A percentile compares a stretch with the other conserved stretches of the same genome.
Conservation (phyloP, 2,113 vertebrate species). For the Corynorhinus townsendii region DNA sequence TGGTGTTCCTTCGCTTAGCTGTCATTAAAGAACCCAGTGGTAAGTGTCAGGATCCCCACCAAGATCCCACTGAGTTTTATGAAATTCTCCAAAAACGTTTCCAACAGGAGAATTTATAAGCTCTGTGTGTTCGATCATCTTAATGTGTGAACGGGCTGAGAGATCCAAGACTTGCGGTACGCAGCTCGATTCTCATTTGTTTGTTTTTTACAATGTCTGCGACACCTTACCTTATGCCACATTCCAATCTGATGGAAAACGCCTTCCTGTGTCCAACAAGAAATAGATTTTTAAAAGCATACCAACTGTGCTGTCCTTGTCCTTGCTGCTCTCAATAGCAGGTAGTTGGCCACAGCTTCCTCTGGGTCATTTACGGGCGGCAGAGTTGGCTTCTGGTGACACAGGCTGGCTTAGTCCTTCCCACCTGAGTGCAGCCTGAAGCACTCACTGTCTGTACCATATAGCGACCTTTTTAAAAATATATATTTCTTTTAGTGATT, state of each 20-base stretch:
- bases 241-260: slow-evolving; percentile 59
- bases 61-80: slow-evolving; percentile 44
- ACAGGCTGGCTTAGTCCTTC: background rate
- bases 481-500: too few species aligned
- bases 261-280: slow-evolving; percentile 68
- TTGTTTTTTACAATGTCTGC: slow-evolving; percentile 62
- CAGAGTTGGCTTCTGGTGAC: background rate
- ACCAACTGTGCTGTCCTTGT: slow-evolving; percentile 51
- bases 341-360: slow-evolving; percentile 29
- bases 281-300: slow-evolving; percentile 59
- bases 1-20: slow-evolving; percentile 58
- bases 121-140: slow-evolving; percentile 38
- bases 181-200: slow-evolving; percentile 38
- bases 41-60: slow-evolving; percentile 55
- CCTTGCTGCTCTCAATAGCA: slow-evolving; percentile 50
- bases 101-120: slow-evolving; percentile 38
- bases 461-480: background rate
- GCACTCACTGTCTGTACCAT: background rate
- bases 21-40: slow-evolving; percentile 50
- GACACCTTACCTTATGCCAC: slow-evolving; percentile 52
- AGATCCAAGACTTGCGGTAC: slow-evolving; percentile 6
- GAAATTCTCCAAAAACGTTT: slow-evolving; percentile 61
- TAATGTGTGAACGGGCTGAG: slow-evolving; percentile 49
- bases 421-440: background rate
- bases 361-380: slow-evolving; percentile 42